Conservation (phyloP, 1,140 invertebrate species). For the Manduca sexta region DNA sequence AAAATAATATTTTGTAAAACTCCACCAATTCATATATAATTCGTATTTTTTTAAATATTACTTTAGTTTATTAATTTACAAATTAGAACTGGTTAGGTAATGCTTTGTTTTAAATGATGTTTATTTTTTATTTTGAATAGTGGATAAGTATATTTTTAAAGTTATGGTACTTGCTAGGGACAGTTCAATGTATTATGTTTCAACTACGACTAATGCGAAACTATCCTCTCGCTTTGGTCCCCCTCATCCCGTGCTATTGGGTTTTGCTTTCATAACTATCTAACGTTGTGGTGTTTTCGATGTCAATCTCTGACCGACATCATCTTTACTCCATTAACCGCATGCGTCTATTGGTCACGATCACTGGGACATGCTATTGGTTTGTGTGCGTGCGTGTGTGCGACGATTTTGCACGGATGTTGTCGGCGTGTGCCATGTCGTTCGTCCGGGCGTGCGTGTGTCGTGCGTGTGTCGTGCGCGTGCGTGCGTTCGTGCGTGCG, state of each 20-base stretch:
- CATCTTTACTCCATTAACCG: slow-evolving; percentile 43
- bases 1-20: no score
- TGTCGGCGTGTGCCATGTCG: background rate
- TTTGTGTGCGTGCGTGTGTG: slow-evolving; percentile 13
- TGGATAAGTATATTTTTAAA: no score
- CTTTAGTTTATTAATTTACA: no score
- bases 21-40: no score
- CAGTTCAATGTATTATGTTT: slow-evolving; percentile 4
- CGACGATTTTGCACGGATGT: background rate
- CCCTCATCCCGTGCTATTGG: slow-evolving; percentile 35
- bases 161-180: no score
- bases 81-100: no score
- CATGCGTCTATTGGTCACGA: slow-evolving; percentile 35
- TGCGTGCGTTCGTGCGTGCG: no score
- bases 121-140: no score
- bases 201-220: slow-evolving; percentile 32
- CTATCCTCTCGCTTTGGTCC: slow-evolving; percentile 37
- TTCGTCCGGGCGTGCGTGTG: slow-evolving; percentile 16
- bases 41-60: no score
- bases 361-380: slow-evolving; percentile 41
- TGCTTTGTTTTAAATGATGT: no score
- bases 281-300: slow-evolving; percentile 52
- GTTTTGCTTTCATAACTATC: slow-evolving; percentile 57
- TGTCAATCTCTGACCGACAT: slow-evolving; percentile 36
- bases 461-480: slow-evolving; percentile 7